A percentile compares a stretch with the other conserved stretches of the same genome.
Conservation (phyloP, 2,797 vertebrate species). For the Moxostoma hubbsi region DNA sequence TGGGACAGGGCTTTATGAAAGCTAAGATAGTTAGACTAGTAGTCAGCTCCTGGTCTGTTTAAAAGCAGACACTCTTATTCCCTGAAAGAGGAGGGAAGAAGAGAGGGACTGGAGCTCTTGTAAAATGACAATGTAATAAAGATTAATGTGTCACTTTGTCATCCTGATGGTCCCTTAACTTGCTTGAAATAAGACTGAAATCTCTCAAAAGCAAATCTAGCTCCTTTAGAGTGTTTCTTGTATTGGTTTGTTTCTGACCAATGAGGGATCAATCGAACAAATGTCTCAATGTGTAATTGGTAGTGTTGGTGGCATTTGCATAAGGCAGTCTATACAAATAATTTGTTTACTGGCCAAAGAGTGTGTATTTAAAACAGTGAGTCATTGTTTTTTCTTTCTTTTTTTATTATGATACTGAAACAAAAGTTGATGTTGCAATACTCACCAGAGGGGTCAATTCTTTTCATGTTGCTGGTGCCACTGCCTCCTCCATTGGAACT, state of each 20-base stretch:
- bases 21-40: constrained; percentile 80
- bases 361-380: constrained; percentile 22
- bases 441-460: constrained; percentile 97
- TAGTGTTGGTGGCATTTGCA: constrained; percentile 13
- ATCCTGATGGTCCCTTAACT: constrained; percentile 82
- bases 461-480: constrained; percentile 86
- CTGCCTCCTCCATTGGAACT: constrained; percentile 75
- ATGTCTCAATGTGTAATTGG: constrained; percentile 33
- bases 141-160: constrained; percentile 85
- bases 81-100: constrained; percentile 63
- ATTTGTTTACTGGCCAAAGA: constrained; percentile 7
- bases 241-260: constrained; percentile 66
- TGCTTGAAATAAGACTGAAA: constrained; percentile 84
- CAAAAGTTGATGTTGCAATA: constrained; percentile 60
- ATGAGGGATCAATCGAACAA: constrained; percentile 35
- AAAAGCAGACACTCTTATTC: constrained; percentile 79
- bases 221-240: constrained; percentile 66
- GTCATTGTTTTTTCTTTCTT: not conserved
- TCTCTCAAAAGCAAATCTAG: constrained; percentile 81
- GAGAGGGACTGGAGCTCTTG: constrained; percentile 72
- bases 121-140: constrained; percentile 87
- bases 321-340: constrained; percentile 11
- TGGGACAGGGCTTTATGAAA: constrained; percentile 84
- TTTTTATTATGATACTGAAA: not conserved
- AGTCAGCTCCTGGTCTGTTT: constrained; percentile 74